A percentile compares a stretch with the other conserved stretches of the same genome.
Conservation (phyloP, 2,113 vertebrate species). For the Ochotona curzoniae region DNA sequence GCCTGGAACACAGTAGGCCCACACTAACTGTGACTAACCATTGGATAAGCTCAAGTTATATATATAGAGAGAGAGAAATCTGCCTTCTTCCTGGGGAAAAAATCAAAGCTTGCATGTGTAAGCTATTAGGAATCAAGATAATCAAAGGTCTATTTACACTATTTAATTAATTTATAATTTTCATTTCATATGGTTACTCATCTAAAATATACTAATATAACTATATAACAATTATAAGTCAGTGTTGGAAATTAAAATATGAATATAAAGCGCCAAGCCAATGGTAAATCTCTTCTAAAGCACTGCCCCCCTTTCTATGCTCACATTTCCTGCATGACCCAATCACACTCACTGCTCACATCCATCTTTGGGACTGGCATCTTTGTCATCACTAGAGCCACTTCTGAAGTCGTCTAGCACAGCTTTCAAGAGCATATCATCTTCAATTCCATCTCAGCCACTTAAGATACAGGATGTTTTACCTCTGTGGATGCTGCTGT, state of each 20-base stretch:
- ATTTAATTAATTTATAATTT: slow-evolving; percentile 25
- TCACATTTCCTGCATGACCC: not conserved
- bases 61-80: not conserved
- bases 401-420: not conserved
- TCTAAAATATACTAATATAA: slow-evolving; percentile 10
- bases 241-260: not conserved
- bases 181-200: not conserved
- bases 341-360: not conserved
- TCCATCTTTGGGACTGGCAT: not conserved
- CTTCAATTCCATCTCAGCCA: slow-evolving; percentile 19
- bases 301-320: not conserved
- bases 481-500: slow-evolving; percentile 51
- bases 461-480: slow-evolving; percentile 29
- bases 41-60: not conserved
- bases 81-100: not conserved
- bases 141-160: not conserved
- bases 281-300: slow-evolving; percentile 26
- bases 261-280: not conserved
- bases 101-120: not conserved
- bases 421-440: not conserved
- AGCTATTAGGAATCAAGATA: not conserved
- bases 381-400: not conserved
- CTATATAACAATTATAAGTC: not conserved
- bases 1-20: not conserved
- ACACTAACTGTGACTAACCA: not conserved